phyloP scores from a whole-genome alignment of 1,140 invertebrate species.

The Heliothis virescens region DNA sequence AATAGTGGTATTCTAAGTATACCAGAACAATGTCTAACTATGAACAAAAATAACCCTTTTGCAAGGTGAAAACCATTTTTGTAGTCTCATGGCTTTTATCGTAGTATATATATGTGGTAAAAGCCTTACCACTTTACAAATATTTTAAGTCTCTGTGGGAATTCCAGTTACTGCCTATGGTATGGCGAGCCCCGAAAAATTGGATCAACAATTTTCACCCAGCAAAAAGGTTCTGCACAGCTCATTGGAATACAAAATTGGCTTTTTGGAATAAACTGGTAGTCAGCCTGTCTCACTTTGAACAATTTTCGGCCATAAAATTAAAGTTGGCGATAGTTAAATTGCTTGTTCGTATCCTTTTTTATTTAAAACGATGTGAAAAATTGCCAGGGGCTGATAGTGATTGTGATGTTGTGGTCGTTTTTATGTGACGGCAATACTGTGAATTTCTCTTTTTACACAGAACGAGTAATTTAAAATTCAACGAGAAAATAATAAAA shows the following conservation, averaged over 20 bases:
- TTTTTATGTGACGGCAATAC: no score
- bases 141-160: conserved; percentile 47
- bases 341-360: background rate
- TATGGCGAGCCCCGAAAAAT: conserved; percentile 34
- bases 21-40: no score
- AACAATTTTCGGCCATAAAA: conserved; percentile 1
- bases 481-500: no score
- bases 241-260: conserved; percentile 43
- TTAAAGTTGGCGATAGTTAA: conserved; percentile 20
- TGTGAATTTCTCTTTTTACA: no score
- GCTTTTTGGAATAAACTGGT: conserved; percentile 24
- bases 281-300: conserved; percentile 1
- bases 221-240: conserved; percentile 32
- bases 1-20: no score
- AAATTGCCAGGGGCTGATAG: background rate
- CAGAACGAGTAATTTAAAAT: no score
- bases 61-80: conserved; percentile 24
- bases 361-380: background rate
- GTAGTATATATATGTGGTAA: conserved; percentile 24
- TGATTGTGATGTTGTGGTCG: background rate
- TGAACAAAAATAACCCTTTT: conserved; percentile 24
- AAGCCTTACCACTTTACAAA: conserved; percentile 48
- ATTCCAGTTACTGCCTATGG: conserved; percentile 25
- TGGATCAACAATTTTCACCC: conserved; percentile 44
- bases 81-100: conserved; percentile 21